A percentile compares a stretch with the other conserved stretches of the same genome.
Evolutionary conservation across 2,113 vertebrate genomes (phyloP).

Genomic region (Lasiurus borealis): DNA sequence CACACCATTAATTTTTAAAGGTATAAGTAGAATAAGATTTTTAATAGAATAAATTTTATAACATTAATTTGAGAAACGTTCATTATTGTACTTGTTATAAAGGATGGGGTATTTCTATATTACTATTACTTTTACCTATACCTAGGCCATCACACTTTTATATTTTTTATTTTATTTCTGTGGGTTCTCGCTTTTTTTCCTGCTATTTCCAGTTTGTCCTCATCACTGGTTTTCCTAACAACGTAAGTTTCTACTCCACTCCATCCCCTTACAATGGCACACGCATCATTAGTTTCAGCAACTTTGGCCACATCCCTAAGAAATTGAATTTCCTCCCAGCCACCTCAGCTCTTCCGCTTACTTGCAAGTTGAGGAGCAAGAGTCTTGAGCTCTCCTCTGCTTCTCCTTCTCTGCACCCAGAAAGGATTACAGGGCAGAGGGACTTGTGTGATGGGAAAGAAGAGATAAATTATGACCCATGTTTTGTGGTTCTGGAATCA

Average conservation of each 20-base stretch:
- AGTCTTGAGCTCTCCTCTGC: background rate
- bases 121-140: constrained; percentile 23
- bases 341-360: background rate
- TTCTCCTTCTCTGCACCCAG: background rate
- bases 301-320: background rate
- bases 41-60: constrained; percentile 2
- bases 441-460: background rate
- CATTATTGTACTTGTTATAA: background rate
- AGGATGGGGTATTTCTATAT: background rate
- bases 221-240: background rate
- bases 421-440: background rate
- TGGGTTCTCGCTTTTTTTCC: background rate
- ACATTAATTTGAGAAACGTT: constrained; percentile 41
- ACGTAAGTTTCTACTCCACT: background rate
- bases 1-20: background rate
- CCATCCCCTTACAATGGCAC: too few species aligned
- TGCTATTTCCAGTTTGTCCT: background rate
- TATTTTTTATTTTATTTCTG: background rate
- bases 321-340: background rate
- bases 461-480: background rate
- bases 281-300: background rate
- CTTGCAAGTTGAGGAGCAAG: background rate
- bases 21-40: background rate
- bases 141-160: background rate
- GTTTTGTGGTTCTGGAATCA: background rate